Conservation (phyloP, 2,113 vertebrate genomes). For the Plectropomus leopardus region DNA sequence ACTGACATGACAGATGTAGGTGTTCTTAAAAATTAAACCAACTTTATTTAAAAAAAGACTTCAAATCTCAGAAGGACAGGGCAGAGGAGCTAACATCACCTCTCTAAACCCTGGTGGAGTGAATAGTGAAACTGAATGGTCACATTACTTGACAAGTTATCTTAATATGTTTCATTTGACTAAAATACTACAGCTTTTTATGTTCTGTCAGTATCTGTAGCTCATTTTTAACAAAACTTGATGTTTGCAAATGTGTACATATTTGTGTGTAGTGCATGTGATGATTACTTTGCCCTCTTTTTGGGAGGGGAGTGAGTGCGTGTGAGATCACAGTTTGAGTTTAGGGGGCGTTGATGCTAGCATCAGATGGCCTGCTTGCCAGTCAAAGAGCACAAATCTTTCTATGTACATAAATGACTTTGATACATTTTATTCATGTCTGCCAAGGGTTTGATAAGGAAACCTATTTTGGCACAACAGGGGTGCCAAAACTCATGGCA, state of each 20-base stretch:
- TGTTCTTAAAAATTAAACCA: background rate
- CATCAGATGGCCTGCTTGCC: slow-evolving; percentile 61
- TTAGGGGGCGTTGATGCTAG: slow-evolving; percentile 13
- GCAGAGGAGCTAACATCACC: background rate
- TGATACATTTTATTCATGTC: slow-evolving; percentile 71
- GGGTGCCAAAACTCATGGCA: slow-evolving; percentile 64
- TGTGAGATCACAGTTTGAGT: slow-evolving; percentile 54
- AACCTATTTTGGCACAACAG: slow-evolving; percentile 58
- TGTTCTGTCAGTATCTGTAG: slow-evolving; percentile 79
- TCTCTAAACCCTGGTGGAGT: slow-evolving; percentile 24
- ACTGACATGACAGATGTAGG: background rate
- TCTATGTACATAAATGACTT: slow-evolving; percentile 71
- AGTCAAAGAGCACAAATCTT: slow-evolving; percentile 84
- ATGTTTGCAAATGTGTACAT: slow-evolving; percentile 80
- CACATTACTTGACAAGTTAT: slow-evolving; percentile 80
- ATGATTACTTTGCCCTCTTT: slow-evolving; percentile 52
- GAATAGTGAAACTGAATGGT: slow-evolving; percentile 50
- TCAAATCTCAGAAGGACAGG: no score
- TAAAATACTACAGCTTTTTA: slow-evolving; percentile 69
- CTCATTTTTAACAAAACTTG: slow-evolving; percentile 68
- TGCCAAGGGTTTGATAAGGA: slow-evolving; percentile 75
- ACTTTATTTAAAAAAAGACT: no score
- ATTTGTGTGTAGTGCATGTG: slow-evolving; percentile 79
- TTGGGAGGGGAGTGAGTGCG: slow-evolving; percentile 27
- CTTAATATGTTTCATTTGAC: slow-evolving; percentile 59